Conservation (phyloP, 1,140 invertebrate genomes). For the Drosophila punjabiensis region DNA sequence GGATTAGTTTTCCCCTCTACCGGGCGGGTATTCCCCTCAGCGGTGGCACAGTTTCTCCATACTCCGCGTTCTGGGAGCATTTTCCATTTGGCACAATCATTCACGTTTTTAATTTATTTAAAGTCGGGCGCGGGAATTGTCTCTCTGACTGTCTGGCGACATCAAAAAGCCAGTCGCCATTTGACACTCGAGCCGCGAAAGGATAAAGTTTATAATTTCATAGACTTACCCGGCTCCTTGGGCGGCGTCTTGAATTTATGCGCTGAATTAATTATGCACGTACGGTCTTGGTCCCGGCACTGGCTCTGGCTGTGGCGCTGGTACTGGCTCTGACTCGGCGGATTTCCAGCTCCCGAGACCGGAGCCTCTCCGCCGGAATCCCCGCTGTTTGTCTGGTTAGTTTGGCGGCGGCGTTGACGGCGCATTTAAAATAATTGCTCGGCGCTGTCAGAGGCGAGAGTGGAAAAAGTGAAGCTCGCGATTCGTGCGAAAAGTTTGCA, state of each 20-base stretch:
- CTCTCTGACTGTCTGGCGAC: conserved; percentile 32
- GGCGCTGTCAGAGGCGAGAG: conserved; percentile 51
- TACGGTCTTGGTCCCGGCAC: conserved; percentile 47
- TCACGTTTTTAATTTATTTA: conserved; percentile 72
- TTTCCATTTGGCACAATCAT: conserved; percentile 40
- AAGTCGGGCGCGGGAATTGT: conserved; percentile 47
- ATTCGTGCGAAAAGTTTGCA: conserved; percentile 81
- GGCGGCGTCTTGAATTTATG: conserved; percentile 80
- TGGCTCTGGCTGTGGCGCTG: neutral
- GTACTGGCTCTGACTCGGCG: conserved; percentile 5
- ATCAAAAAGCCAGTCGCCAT: conserved; percentile 65
- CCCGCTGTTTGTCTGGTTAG: conserved; percentile 74
- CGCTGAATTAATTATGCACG: conserved; percentile 83
- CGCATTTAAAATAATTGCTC: conserved; percentile 82
- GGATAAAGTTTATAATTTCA: conserved; percentile 84
- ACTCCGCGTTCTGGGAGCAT: conserved; percentile 10
- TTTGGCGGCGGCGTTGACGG: conserved; percentile 66
- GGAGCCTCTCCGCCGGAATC: conserved; percentile 16
- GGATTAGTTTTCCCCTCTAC: conserved; percentile 25
- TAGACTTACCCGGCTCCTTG: conserved; percentile 54
- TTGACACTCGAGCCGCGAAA: conserved; percentile 51
- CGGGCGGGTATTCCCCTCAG: neutral
- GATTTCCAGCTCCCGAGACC: conserved; percentile 8
- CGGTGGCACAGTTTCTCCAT: conserved; percentile 21
- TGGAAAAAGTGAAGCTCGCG: conserved; percentile 63